Evolutionary conservation across 2,113 vertebrate species (phyloP).

Genomic region (Burhinus oedicnemus): DNA sequence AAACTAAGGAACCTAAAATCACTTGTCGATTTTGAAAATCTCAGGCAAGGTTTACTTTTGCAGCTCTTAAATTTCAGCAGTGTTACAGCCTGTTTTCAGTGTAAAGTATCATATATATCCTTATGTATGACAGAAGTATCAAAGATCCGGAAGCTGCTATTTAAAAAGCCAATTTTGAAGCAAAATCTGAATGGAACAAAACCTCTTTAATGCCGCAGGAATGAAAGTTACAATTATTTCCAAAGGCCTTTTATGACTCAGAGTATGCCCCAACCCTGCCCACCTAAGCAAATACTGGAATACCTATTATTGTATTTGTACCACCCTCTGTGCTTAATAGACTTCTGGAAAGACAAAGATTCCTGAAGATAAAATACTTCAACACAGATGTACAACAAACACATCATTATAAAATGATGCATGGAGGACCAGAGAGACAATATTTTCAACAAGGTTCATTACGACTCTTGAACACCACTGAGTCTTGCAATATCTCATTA

Average conservation of each 20-base stretch:
- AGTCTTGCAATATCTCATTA: background rate
- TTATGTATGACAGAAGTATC: background rate
- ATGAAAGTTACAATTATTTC: background rate
- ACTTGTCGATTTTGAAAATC: background rate
- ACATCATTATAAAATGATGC: background rate
- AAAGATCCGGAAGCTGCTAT: background rate
- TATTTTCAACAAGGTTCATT: fast-evolving
- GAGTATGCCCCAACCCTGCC: background rate
- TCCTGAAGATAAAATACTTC: background rate
- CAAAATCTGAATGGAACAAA: background rate
- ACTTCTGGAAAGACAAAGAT: background rate
- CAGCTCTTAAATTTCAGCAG: background rate
- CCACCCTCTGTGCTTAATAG: background rate
- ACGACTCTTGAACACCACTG: background rate
- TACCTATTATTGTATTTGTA: background rate
- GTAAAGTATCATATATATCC: background rate
- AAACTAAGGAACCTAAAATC: background rate
- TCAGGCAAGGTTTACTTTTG: background rate
- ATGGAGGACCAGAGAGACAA: background rate
- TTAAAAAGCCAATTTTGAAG: background rate
- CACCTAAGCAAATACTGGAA: background rate
- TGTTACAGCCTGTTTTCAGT: background rate
- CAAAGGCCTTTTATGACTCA: background rate
- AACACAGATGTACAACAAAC: background rate
- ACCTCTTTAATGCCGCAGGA: background rate